A percentile compares a stretch with the other conserved stretches of the same genome.
Evolutionary conservation across 2,888 invertebrate genomes (phyloP).

Genomic region (Ichneumoninae sp.): DNA sequence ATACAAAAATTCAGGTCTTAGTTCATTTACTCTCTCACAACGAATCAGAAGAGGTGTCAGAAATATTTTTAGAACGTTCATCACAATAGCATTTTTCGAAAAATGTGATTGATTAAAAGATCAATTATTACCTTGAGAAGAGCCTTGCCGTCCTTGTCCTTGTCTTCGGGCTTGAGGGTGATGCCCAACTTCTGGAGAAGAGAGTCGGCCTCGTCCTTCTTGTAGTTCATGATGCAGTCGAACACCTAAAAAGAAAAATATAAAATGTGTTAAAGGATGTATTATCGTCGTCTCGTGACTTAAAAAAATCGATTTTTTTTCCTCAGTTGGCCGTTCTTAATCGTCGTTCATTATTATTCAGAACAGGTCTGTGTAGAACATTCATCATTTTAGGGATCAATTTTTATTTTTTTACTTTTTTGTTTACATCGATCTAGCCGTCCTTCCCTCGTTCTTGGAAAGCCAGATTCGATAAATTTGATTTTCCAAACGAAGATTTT

Average conservation of each 20-base stretch:
- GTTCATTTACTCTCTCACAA: conserved; percentile 76
- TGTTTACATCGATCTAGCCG: not conserved
- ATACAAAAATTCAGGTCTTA: conserved; percentile 69
- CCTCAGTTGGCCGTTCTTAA: conserved; percentile 72
- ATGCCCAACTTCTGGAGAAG: conserved; percentile 96
- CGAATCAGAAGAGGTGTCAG: conserved; percentile 83
- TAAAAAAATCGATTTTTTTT: not conserved
- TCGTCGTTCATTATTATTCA: conserved; percentile 72
- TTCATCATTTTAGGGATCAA: conserved; percentile 74
- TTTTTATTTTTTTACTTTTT: too few relatives aligned
- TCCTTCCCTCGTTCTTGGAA: not conserved
- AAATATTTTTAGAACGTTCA: conserved; percentile 79
- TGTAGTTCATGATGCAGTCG: conserved; percentile 95
- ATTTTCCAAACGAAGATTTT: conserved; percentile 57
- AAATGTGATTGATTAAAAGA: not conserved
- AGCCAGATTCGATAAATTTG: conserved; percentile 49
- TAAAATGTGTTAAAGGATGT: conserved; percentile 21
- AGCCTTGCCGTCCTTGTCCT: conserved; percentile 98
- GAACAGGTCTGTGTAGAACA: conserved; percentile 78
- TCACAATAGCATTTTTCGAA: conserved; percentile 68
- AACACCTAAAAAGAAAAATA: conserved; percentile 86
- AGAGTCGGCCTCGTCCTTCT: conserved; percentile 96
- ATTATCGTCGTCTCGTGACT: not conserved
- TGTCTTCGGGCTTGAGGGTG: conserved; percentile 96
- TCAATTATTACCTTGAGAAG: conserved; percentile 90